Base-by-base conservation (phyloP, 1,140 invertebrate species). In the Ptiloglossa arizonensis region DNA sequence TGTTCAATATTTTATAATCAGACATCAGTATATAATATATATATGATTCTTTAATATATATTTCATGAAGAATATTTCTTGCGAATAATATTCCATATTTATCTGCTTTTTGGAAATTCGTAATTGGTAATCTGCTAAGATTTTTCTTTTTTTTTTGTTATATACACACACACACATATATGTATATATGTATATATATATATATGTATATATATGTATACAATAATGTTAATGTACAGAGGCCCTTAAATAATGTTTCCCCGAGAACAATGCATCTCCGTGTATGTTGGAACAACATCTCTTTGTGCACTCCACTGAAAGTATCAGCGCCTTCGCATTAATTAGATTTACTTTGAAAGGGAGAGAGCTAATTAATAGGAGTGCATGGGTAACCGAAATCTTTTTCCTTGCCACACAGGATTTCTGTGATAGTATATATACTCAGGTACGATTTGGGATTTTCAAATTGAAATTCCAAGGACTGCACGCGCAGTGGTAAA, bases 21-120 rank as follows among this genome's bases (percentile, higher is more conserved):
- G 89, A 90, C 89, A 88, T 90, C 79, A 70, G 88, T 90, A 90
- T 90, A 90, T 89, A 90, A 89, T 89, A 90, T 89, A 89, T 88
- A 90, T 90, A 88, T 89, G 82, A 87, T 90, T 90, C 85, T 89
- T 78, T 86, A 86, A 90, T 90, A 89, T 89, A 88, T 84, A 88
- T 89, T 73, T 83, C 80, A 79, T 83, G 82, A 83, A 80, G 84
- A 82, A 87, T 88, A 86, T 85, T 82, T 83, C 67, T 83, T 59
- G 63, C 69, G 54, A 76, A 80, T 81, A 77, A 80, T 82, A 81
- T 83, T 77, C 67, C 60, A 69, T 83, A 76, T 77, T 73, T 81
- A 83, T 85, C 74, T 80, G 67, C 54, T 78, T 85, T 56, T 68
- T 86, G 79, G 79, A 79, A 85, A 85, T 73, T 86, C 66, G 79